These are phyloP conservation scores for Scaptomyza reducta DNA, from an alignment of 2,888 invertebrate genomes.

Conservation along the genomic window DNA sequence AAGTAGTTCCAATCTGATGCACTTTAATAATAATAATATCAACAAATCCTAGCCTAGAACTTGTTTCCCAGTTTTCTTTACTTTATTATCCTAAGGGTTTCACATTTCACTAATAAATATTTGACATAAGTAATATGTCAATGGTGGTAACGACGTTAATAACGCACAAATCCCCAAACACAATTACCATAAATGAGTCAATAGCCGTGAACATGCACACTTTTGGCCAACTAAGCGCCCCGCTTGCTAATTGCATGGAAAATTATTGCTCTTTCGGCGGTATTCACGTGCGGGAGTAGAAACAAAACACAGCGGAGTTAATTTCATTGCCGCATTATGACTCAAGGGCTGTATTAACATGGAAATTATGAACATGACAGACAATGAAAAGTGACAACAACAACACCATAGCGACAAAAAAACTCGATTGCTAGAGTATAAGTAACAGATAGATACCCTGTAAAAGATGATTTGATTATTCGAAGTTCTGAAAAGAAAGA, in stretches of 20 bases:
- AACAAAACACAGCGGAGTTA: slow-evolving; percentile 58
- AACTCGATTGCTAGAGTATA: background rate
- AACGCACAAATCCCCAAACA: slow-evolving; percentile 17
- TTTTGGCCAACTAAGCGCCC: slow-evolving; percentile 25
- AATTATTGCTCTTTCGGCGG: slow-evolving; percentile 43
- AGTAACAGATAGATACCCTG: background rate
- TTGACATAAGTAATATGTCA: slow-evolving; percentile 26
- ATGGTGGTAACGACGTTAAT: slow-evolving; percentile 2
- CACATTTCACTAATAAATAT: background rate
- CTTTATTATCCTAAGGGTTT: background rate
- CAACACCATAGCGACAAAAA: slow-evolving; percentile 15
- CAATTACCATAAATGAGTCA: slow-evolving; percentile 34
- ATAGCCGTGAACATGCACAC: slow-evolving; percentile 25
- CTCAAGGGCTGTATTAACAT: slow-evolving; percentile 80
- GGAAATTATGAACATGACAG: slow-evolving; percentile 73
- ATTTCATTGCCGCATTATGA: slow-evolving; percentile 75
- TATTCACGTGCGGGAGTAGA: slow-evolving; percentile 19
- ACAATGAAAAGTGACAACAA: slow-evolving; percentile 56
- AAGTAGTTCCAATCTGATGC: too few relatives aligned
- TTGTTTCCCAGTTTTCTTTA: too few relatives aligned
- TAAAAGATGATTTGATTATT: too few relatives aligned
- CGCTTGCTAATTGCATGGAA: slow-evolving; percentile 63
- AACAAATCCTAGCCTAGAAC: too few relatives aligned
- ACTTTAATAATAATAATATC: too few relatives aligned
- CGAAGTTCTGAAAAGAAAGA: too few relatives aligned